Evolutionary conservation across 2,113 vertebrate species (phyloP).

Genomic region (Nycticebus coucang): DNA sequence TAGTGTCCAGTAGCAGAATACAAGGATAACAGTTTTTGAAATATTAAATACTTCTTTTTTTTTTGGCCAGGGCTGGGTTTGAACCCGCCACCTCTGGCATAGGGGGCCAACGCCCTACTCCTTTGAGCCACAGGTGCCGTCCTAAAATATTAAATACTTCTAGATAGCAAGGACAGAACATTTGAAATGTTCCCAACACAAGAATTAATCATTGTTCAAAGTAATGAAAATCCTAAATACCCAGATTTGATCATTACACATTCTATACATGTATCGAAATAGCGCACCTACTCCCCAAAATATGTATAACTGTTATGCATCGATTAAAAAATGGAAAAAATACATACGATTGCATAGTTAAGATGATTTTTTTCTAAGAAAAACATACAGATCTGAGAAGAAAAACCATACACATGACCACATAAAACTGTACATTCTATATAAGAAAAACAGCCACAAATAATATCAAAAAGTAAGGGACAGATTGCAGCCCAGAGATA

Average conservation of each 20-base stretch:
- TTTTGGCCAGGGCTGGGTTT: too few species aligned
- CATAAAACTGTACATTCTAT: not conserved
- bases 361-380: not conserved
- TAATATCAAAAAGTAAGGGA: not conserved
- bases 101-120: too few species aligned
- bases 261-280: not conserved
- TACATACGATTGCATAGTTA: not conserved
- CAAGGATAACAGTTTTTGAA: fast-evolving
- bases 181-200: not conserved
- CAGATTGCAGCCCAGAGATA: not conserved
- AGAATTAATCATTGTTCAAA: too few species aligned
- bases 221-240: not conserved
- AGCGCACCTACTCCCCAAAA: not conserved
- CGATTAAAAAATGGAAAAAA: not conserved
- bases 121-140: too few species aligned
- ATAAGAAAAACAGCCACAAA: not conserved
- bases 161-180: not conserved
- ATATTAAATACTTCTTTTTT: not conserved
- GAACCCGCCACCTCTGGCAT: too few species aligned
- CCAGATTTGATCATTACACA: not conserved
- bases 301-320: not conserved
- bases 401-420: not conserved
- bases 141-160: not conserved
- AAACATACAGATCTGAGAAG: too few species aligned
- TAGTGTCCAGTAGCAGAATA: not conserved